Base-by-base conservation (phyloP, 2,888 invertebrate genomes). In the Drosophila rellima region DNA sequence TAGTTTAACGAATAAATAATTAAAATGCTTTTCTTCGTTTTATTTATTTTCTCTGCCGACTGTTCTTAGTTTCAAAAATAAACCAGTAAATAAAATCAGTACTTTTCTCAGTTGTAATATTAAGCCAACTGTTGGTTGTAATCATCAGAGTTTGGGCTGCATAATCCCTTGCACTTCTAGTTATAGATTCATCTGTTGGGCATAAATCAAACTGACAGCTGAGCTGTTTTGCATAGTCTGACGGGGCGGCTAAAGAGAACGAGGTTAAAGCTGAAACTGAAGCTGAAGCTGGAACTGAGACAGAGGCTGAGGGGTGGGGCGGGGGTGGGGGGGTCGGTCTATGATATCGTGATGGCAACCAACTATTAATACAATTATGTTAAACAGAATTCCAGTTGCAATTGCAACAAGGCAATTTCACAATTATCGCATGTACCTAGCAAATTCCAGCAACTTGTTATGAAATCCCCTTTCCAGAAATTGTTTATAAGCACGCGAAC, bases 301-400 rank as follows among this genome's bases (percentile, higher is more conserved):
- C 18, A 18, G 20, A 15, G 18, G 35, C 15, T 11, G 8, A 17
- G 20, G 40, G 18, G 2, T 8, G 4, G 18, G 40, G 10, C 3
- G 11, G 4, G 18, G 40, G 10, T 6, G 18, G 1, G 4, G 20
- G 42, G 15, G 5, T 20, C 2, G n/a, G 31, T 42, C 13, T 26
- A 26, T 8, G 31, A 5, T 73, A 57, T 52, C 63, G 77, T 64
- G 71, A 42, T 66, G 78, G 37, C 51, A 57, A 54, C 40, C 73
- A 48, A 59, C 62, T 68, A 77, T 79, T 74, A 72, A 72, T 77
- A 59, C 64, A 81, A 81, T 74, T 80, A 80, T 81, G 84, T 81
- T 45, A 76, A 83, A 84, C 71, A 83, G 77, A 80, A 77, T 81
- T 78, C 74, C 65, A 48, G 57, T 56, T 63, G 63, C 63, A 63